Evolutionary conservation across 2,113 vertebrate genomes (phyloP).

Genomic region (Lichenostomus cassidix): DNA sequence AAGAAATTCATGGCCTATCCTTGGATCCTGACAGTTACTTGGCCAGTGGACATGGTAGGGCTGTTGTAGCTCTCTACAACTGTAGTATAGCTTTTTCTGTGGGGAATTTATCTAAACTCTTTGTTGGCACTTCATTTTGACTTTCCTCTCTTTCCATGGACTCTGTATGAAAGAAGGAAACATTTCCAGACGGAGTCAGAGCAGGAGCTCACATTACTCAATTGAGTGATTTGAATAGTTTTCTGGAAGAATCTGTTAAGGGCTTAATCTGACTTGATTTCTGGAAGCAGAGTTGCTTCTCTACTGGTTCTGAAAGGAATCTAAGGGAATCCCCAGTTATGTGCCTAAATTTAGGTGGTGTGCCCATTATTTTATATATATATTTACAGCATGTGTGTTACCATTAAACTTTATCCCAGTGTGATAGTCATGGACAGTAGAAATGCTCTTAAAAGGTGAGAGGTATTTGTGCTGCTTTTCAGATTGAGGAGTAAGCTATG

Average conservation of each 20-base stretch:
- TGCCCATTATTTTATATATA: neutral
- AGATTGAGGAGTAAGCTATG: neutral
- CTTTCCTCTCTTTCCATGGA: neutral
- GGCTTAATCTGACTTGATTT: neutral
- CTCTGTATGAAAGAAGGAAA: neutral
- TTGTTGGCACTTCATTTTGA: neutral
- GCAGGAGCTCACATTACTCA: neutral
- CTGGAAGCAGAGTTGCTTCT: neutral
- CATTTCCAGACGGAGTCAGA: neutral
- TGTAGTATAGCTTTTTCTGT: neutral
- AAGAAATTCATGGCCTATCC: conserved; percentile 92
- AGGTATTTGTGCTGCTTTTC: neutral
- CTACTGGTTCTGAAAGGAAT: neutral
- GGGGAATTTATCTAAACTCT: neutral
- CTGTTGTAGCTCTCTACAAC: neutral
- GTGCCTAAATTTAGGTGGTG: neutral
- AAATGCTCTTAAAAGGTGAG: neutral
- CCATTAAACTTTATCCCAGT: neutral
- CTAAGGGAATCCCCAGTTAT: neutral
- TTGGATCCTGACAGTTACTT: conserved; percentile 93
- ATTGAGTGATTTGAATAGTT: neutral
- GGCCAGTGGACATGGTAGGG: conserved; percentile 85
- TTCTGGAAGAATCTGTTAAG: neutral
- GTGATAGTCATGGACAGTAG: neutral
- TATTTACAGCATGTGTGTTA: neutral